These are phyloP conservation scores for Setipinna tenuifilis DNA, from an alignment of 2,797 vertebrate species.

Conservation along the genomic window DNA sequence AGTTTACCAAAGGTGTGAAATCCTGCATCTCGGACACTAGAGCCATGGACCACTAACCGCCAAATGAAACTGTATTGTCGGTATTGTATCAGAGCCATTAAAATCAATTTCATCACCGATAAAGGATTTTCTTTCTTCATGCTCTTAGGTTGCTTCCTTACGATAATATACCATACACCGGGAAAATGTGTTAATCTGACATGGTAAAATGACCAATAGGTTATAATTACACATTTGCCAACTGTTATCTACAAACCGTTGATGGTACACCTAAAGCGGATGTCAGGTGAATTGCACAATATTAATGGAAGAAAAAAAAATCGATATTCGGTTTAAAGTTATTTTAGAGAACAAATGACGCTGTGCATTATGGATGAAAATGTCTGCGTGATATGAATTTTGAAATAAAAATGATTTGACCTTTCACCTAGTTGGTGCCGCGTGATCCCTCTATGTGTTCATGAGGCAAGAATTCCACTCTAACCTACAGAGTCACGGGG, in stretches of 20 bases:
- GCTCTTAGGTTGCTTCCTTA: not conserved
- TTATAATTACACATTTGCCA: not conserved
- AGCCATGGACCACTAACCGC: not conserved
- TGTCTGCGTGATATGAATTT: constrained; percentile 31
- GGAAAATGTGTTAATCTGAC: not conserved
- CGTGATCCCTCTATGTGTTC: constrained; percentile 71
- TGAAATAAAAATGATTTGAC: constrained; percentile 58
- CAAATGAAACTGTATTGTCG: no score
- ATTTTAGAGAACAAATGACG: not conserved
- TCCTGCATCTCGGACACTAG: not conserved
- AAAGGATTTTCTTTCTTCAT: not conserved
- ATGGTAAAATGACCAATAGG: not conserved
- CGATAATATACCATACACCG: not conserved
- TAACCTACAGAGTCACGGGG: constrained; percentile 73
- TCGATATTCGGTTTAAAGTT: not conserved
- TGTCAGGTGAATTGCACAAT: not conserved
- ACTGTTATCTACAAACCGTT: not conserved
- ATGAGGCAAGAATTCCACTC: constrained; percentile 75
- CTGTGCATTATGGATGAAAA: not conserved
- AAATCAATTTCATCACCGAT: not conserved
- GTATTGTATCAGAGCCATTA: no score
- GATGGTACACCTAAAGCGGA: not conserved
- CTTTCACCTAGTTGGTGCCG: constrained; percentile 77
- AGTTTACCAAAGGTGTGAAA: not conserved
- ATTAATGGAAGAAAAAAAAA: not conserved